Base-by-base conservation (phyloP, 1,140 invertebrate species). In the Lucilia sericata region DNA sequence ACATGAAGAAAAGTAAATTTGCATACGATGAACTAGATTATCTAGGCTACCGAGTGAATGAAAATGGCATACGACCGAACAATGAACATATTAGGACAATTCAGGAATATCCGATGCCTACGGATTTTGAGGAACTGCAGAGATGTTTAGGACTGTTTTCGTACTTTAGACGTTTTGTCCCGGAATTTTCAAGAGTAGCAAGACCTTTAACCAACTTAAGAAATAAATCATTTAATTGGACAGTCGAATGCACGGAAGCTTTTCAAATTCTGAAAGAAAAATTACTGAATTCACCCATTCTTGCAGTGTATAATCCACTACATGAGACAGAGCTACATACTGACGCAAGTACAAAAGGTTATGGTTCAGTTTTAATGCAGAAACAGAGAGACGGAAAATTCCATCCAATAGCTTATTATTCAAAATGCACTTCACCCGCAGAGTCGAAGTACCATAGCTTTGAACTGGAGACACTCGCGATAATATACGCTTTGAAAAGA, bases 381-480 rank as follows among this genome's bases (percentile, higher is more conserved):
- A 84, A 84, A 89, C 92, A 86, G 70, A 49, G 34, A 2, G 87
- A 91, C 85, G 82, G 76, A 13, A 86, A 86, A 49, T 82, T 87
- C 47, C 88, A 90, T 85, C 91, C 88, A 17, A 78, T 84, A 74
- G 75, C 74, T 17, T 93, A 92, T 86, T 91, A 91, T 84, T 91
- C 91, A 80, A 87, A 91, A 60, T 84, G 87, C 25, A 89, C 92
- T 12, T 87, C 86, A 19, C 85, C 85, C 3, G 83, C 86, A 19
- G 92, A 93, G 87, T 86, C 60, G 21, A 91, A 91, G 49, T 93
- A 92, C 82, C 85, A 84, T 7, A 91, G 88, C 81, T 92, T 92
- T 81, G 91, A 93, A 86, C 85, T 92, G 80, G 92, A 94, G 88
- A 90, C 90, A 42, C 85, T 93, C 25, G 92, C 92, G 0, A 91